These are phyloP conservation scores for Fregetta grallaria DNA, from an alignment of 2,113 vertebrate genomes.

Conservation along the genomic window DNA sequence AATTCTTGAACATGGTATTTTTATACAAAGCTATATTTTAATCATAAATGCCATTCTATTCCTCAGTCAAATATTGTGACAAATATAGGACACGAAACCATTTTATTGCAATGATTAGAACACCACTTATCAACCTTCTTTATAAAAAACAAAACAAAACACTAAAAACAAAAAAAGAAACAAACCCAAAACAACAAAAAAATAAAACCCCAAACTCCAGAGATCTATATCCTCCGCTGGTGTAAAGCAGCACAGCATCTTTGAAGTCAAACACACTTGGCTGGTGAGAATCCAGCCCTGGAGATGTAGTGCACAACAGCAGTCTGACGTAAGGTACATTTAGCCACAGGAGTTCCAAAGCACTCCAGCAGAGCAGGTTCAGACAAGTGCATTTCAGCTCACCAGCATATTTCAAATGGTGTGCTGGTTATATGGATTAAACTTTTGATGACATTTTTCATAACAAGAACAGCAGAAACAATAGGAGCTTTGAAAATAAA, in stretches of 20 bases:
- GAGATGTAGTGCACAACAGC: not conserved
- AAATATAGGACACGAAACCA: not conserved
- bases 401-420: not conserved
- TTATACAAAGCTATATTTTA: conserved; percentile 55
- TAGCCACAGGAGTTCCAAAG: not conserved
- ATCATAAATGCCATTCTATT: conserved; percentile 34
- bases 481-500: not conserved
- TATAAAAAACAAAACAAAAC: not conserved
- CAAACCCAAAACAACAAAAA: not conserved
- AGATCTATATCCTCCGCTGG: not conserved
- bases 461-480: conserved; percentile 2
- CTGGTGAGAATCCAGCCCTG: not conserved
- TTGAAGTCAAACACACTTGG: not conserved
- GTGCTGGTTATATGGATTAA: not conserved
- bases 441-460: not conserved
- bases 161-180: not conserved
- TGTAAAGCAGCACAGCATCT: not conserved
- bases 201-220: not conserved
- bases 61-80: conserved; percentile 8
- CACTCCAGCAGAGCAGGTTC: not conserved
- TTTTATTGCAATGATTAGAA: conserved; percentile 39
- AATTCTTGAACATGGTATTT: conserved; percentile 48
- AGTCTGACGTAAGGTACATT: not conserved
- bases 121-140: not conserved
- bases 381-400: not conserved